A percentile compares a stretch with the other conserved stretches of the same genome.
These are phyloP conservation scores for Nycticorax nycticorax DNA, from an alignment of 2,113 vertebrate genomes.

Conservation along the genomic window DNA sequence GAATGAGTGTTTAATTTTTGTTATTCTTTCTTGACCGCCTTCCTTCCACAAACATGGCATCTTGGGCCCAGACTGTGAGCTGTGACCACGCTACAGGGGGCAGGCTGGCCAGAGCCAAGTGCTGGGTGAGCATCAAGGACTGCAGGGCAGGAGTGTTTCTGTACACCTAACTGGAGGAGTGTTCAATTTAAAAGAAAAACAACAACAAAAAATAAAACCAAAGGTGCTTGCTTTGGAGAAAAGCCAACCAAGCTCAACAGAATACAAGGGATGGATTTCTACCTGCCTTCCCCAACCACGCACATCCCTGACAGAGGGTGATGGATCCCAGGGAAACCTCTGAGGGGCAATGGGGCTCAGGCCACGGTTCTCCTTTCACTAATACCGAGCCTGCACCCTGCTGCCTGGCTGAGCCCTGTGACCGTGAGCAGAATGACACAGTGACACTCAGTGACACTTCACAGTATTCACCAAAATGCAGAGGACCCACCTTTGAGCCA, in stretches of 20 bases:
- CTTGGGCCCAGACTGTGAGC: not conserved
- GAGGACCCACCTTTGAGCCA: not conserved
- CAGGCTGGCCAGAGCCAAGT: not conserved
- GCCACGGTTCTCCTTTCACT: not conserved
- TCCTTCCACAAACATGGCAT: not conserved
- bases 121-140: not conserved
- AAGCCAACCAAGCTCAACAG: not conserved
- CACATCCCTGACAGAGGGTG: not conserved
- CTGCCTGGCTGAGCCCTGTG: not conserved
- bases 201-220: not conserved
- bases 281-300: not conserved
- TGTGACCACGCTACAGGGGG: not conserved
- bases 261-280: not conserved
- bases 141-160: not conserved
- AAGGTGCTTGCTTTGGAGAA: not conserved
- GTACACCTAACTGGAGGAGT: fast-evolving
- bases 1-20: conserved; percentile 51
- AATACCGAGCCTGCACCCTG: not conserved
- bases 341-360: not conserved
- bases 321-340: not conserved
- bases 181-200: not conserved
- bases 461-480: not conserved
- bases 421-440: not conserved
- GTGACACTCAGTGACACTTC: not conserved
- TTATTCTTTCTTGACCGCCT: conserved; percentile 41